A percentile compares a stretch with the other conserved stretches of the same genome.
These are phyloP conservation scores for Nymphalis c-album DNA, from an alignment of 2,888 invertebrate genomes.

Conservation along the genomic window DNA sequence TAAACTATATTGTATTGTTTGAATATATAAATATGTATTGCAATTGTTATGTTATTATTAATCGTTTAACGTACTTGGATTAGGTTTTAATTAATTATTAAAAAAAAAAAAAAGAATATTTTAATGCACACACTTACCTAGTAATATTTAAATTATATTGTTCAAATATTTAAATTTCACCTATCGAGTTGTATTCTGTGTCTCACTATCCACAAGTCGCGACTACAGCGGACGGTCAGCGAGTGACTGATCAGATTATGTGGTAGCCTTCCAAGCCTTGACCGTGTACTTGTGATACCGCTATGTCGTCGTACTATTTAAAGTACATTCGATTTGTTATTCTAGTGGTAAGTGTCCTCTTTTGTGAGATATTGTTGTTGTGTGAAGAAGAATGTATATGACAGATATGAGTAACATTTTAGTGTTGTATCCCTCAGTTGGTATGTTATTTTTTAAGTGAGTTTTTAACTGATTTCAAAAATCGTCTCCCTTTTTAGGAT, in stretches of 20 bases:
- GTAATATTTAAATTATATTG: not conserved
- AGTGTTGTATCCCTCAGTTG: too few relatives aligned
- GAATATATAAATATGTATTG: too few relatives aligned
- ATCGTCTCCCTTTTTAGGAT: too few relatives aligned
- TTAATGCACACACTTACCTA: slow-evolving; percentile 11
- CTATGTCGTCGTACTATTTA: slow-evolving; percentile 54
- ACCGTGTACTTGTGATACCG: slow-evolving; percentile 72
- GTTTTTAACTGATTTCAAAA: too few relatives aligned
- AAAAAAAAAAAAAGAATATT: not conserved
- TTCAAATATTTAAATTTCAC: slow-evolving; percentile 1
- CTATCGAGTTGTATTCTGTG: not conserved
- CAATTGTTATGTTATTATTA: too few relatives aligned
- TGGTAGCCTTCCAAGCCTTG: slow-evolving; percentile 48
- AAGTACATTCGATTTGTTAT: not conserved
- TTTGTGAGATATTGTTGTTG: not conserved
- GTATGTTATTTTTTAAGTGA: too few relatives aligned
- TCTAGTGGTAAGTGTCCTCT: not conserved
- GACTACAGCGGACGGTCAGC: slow-evolving; percentile 44
- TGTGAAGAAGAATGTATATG: not conserved
- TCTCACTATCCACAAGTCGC: slow-evolving; percentile 12
- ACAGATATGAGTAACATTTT: too few relatives aligned
- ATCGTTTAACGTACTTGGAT: too few relatives aligned
- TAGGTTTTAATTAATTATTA: not conserved
- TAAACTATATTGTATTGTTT: too few relatives aligned
- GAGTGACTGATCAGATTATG: slow-evolving; percentile 49